phyloP scores from a whole-genome alignment of 92 coral and sea anemone species.

The Micromussa lordhowensis region DNA sequence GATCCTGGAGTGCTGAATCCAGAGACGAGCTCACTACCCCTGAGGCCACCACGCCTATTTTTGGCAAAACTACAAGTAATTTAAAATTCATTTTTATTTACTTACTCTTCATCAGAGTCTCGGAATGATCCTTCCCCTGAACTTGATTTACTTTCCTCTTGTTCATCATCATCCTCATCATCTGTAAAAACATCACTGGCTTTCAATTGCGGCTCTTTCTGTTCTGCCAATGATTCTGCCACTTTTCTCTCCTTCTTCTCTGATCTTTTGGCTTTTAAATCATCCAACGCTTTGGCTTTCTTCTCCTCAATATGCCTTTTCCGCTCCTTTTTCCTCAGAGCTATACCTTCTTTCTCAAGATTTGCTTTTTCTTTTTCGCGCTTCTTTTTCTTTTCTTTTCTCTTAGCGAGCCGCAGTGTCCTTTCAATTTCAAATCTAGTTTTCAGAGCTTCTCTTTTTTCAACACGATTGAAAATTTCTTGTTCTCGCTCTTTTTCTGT shows the following conservation, averaged over 20 bases:
- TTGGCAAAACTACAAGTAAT: too few relatives aligned
- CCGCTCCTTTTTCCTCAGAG: constrained; percentile 89
- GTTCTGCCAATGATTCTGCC: constrained; percentile 85
- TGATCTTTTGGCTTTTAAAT: constrained; percentile 87
- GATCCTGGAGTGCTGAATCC: too few relatives aligned
- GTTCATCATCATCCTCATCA: constrained; percentile 98
- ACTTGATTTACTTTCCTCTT: constrained; percentile 91
- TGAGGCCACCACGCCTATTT: too few relatives aligned
- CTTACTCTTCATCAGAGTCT: constrained; percentile 93
- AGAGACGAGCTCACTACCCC: too few relatives aligned
- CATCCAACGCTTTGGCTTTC: constrained; percentile 96
- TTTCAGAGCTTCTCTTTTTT: constrained; percentile 94
- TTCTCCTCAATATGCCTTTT: constrained; percentile 94
- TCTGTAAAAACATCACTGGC: constrained; percentile 96
- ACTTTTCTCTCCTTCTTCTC: constrained; percentile 90
- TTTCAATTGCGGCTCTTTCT: constrained; percentile 87
- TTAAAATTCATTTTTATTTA: background rate
- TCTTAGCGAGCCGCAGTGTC: constrained; percentile 86
- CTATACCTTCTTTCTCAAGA: constrained; percentile 89
- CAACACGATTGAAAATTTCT: constrained; percentile 94
- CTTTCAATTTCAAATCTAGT: constrained; percentile 95
- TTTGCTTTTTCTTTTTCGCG: constrained; percentile 82
- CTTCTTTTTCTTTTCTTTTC: constrained; percentile 89
- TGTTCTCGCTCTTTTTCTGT: constrained; percentile 96
- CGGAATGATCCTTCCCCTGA: constrained; percentile 79